Evolutionary conservation across 2,113 vertebrate genomes (phyloP).

Genomic region (Aramus guarauna): DNA sequence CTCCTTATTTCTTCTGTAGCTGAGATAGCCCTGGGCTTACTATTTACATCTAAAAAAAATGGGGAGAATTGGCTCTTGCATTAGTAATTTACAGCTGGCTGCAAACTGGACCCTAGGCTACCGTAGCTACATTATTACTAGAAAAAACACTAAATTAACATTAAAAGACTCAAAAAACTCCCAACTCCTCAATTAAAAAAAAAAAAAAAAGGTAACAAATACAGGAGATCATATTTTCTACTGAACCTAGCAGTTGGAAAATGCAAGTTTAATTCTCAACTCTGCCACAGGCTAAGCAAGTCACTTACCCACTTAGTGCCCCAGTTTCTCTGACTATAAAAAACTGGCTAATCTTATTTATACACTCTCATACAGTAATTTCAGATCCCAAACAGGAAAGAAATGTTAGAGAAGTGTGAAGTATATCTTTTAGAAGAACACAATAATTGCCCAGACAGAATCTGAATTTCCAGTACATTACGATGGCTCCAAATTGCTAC

Average conservation of each 20-base stretch:
- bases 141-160: not conserved
- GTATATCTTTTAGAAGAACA: not conserved
- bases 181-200: not conserved
- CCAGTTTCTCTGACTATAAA: not conserved
- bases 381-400: not conserved
- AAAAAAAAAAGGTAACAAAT: not conserved
- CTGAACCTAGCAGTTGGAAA: not conserved
- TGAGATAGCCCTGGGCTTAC: not conserved
- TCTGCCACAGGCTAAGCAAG: not conserved
- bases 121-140: not conserved
- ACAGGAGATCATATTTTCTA: not conserved
- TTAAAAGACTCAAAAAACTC: not conserved
- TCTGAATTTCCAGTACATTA: not conserved
- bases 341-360: conserved; percentile 13
- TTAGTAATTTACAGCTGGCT: not conserved
- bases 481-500: not conserved
- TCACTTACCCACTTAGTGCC: not conserved
- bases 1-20: not conserved
- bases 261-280: not conserved
- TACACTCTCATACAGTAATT: not conserved
- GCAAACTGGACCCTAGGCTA: not conserved
- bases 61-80: not conserved
- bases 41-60: not conserved
- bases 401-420: not conserved
- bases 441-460: not conserved